Base-by-base conservation (phyloP, 1,140 invertebrate species). In the Neotoxoptera formosana region DNA sequence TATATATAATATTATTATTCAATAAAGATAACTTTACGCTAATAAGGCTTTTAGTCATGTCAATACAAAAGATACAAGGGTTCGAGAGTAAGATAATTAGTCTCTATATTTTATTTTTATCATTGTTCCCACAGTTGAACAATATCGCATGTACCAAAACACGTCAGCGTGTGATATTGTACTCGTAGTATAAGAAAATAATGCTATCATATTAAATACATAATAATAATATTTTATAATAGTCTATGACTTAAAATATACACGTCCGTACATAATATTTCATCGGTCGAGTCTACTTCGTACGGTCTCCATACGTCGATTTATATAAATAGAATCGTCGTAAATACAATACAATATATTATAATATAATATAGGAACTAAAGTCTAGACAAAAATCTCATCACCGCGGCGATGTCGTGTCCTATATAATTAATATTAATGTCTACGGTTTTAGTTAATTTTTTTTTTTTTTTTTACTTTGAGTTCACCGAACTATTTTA, bases 171-270 rank as follows among this genome's bases (percentile, higher is more conserved):
- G 88, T 89, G 89, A 90, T 67, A 90, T 67, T 67, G 89, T 67
- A 67, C 53, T 90, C 56, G 53, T 90, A 90, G 89, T 90, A 90
- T 90, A 90, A 90, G 89, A 90, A 90, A 90, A 90, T 90, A 90
- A 67, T 17, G 56, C 89, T 90, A 90, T 90, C 53, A 90, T 23
- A 20, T 90, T 41, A 67, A 67, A 90, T 67, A 90, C 56, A 90
- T 67, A 60, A 89, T 56, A 56, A 89, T 67, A 90, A 67, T 36
- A 67, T n/a, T 53, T n/a, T n/a, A n/a, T 21, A 76, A 76, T 67
- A 56, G 36, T 90, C 53, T 90, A 90, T 45, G 89, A 60, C 53
- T 60, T 60, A 45, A 30, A 41, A 60, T 60, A 53, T 56, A 67
- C 53, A 90, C 25, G 8, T 53, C 45, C 34, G n/a, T 41, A 60